Percentiles rank a stretch among this genome's conserved stretches.
These are phyloP conservation scores for Stenopsyche tienmushanensis DNA, from an alignment of 1,140 invertebrate species.

Conservation along the genomic window DNA sequence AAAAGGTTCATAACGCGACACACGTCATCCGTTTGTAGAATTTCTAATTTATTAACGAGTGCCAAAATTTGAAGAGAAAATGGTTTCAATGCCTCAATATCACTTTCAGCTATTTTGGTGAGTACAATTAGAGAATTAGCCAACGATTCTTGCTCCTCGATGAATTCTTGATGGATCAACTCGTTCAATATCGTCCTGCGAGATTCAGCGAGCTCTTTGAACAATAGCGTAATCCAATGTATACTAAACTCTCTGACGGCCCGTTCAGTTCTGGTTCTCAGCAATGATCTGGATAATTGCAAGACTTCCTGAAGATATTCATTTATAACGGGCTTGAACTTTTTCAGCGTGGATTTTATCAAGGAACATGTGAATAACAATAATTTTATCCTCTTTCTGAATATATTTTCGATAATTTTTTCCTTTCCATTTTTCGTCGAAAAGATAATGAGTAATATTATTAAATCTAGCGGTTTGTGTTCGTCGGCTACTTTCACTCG, in stretches of 20 bases:
- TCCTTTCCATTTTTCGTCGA: conserved; percentile 49
- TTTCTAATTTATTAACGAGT: conserved; percentile 50
- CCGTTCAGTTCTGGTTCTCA: conserved; percentile 47
- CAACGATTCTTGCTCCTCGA: conserved; percentile 48
- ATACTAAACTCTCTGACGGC: conserved; percentile 48
- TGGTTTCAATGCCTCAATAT: conserved; percentile 49
- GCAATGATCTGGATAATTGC: conserved; percentile 46
- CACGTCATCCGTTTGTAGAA: conserved; percentile 48
- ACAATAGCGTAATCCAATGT: conserved; percentile 49
- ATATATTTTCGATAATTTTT: conserved; percentile 48
- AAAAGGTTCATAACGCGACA: conserved; percentile 52
- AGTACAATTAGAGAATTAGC: conserved; percentile 48
- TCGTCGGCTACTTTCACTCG: conserved; percentile 46
- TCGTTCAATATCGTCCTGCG: conserved; percentile 46
- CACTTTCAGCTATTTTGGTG: conserved; percentile 48
- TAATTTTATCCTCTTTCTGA: conserved; percentile 50
- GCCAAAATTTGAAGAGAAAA: conserved; percentile 52
- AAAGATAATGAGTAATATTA: conserved; percentile 50
- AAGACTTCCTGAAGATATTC: conserved; percentile 49
- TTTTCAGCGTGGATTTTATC: conserved; percentile 48
- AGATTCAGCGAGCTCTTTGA: conserved; percentile 47
- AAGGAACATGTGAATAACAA: conserved; percentile 48
- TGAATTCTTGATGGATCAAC: conserved; percentile 47
- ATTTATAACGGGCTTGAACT: conserved; percentile 50
- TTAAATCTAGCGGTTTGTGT: conserved; percentile 52